phyloP scores from a whole-genome alignment of 2,113 vertebrate species.

The Corythornis vintsioides region DNA sequence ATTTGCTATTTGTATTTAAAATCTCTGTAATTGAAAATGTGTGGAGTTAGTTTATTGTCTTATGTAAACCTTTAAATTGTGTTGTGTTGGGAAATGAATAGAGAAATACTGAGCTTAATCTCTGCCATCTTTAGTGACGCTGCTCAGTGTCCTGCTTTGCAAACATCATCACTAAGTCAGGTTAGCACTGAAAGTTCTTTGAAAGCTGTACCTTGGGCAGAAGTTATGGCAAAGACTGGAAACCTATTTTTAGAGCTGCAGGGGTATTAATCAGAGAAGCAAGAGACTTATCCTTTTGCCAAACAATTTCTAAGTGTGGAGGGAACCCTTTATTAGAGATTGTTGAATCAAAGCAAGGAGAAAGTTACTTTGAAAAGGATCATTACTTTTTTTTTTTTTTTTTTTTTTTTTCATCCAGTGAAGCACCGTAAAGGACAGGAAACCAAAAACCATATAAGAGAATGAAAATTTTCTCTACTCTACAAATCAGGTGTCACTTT shows the following conservation, averaged over 20 bases:
- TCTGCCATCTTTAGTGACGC: neutral
- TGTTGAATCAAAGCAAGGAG: constrained; percentile 30
- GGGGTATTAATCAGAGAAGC: constrained; percentile 4
- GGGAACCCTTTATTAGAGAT: constrained; percentile 7
- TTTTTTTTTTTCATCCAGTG: neutral
- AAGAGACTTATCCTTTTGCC: neutral
- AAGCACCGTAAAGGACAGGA: neutral
- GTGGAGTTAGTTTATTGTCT: neutral
- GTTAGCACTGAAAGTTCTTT: neutral
- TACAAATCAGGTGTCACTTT: neutral
- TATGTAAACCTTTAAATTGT: neutral
- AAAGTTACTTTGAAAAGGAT: constrained; percentile 40
- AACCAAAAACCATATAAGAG: neutral
- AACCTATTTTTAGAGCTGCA: constrained; percentile 10
- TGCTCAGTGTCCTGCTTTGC: neutral
- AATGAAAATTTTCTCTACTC: neutral
- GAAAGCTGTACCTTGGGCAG: neutral
- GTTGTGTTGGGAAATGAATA: neutral
- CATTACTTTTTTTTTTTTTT: neutral
- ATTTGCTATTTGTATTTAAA: neutral
- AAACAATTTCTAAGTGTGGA: constrained; percentile 22
- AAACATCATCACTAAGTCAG: neutral
- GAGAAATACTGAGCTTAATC: neutral
- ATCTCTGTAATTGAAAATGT: neutral
- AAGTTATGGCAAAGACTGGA: neutral